Evolutionary conservation across 2,888 invertebrate genomes (phyloP).

Genomic region (Diogma glabrata): DNA sequence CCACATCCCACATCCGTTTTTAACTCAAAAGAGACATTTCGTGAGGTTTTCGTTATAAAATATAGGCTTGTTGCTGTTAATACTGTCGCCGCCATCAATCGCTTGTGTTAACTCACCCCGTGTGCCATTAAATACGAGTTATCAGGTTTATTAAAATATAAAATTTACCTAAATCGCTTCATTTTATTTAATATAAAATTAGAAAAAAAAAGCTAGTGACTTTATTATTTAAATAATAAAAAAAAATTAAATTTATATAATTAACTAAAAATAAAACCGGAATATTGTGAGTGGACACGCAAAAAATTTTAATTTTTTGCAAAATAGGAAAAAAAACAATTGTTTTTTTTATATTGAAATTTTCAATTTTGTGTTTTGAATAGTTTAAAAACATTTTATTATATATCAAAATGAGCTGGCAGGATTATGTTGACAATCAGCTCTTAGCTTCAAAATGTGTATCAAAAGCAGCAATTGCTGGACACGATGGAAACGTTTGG

Average conservation of each 20-base stretch:
- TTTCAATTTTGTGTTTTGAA: no score
- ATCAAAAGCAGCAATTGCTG: slow-evolving; percentile 88
- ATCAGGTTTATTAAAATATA: slow-evolving; percentile 4
- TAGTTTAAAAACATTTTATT: no score
- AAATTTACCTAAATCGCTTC: not conserved
- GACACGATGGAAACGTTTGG: slow-evolving; percentile 92
- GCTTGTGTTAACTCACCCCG: slow-evolving; percentile 12
- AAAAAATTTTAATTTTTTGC: slow-evolving; percentile 7
- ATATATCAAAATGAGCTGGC: slow-evolving; percentile 78
- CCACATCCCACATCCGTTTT: slow-evolving; percentile 10
- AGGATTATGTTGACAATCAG: slow-evolving; percentile 96
- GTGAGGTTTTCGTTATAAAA: slow-evolving; percentile 1
- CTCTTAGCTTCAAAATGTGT: slow-evolving; percentile 91
- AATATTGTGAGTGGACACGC: slow-evolving; percentile 10
- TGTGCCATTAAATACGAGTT: slow-evolving; percentile 10
- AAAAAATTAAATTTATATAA: no score
- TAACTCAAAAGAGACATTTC: not conserved
- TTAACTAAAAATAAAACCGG: slow-evolving; percentile 4
- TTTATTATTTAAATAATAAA: no score
- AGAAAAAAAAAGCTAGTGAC: not conserved
- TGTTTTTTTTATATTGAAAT: no score
- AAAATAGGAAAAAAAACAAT: slow-evolving; percentile 2
- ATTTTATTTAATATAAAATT: not conserved
- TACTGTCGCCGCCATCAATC: slow-evolving; percentile 10
- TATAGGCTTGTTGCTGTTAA: slow-evolving; percentile 9